Conservation (phyloP, 2,113 vertebrate genomes). For the Antechinus stuartii region DNA sequence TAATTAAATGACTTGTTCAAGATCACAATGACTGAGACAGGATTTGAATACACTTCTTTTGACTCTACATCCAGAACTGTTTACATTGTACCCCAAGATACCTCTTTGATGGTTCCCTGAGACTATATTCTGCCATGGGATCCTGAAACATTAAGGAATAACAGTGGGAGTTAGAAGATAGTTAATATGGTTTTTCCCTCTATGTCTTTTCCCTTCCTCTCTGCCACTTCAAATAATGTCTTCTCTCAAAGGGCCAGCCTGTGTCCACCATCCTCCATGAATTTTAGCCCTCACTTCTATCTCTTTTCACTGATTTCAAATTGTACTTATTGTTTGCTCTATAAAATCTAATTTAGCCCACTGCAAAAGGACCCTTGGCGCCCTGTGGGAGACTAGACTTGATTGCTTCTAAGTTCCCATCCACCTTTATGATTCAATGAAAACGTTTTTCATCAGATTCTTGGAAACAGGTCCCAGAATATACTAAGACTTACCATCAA, state of each 20-base stretch:
- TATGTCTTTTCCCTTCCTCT: background rate
- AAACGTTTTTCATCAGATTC: background rate
- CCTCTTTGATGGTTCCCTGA: background rate
- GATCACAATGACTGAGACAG: background rate
- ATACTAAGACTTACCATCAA: background rate
- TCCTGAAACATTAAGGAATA: background rate
- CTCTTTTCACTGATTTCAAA: background rate
- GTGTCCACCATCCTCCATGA: background rate
- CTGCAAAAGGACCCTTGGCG: background rate
- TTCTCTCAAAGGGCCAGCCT: background rate
- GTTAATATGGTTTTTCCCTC: background rate
- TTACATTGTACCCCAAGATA: background rate
- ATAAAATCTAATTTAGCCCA: background rate
- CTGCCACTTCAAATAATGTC: background rate
- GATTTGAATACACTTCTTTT: background rate
- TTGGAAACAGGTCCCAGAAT: background rate
- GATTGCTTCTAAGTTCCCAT: background rate
- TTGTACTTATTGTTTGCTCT: background rate
- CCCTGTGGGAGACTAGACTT: background rate
- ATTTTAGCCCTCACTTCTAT: background rate
- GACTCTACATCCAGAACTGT: background rate
- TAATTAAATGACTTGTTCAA: background rate
- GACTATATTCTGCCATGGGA: background rate
- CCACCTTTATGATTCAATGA: background rate
- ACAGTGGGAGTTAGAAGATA: background rate